Evolutionary conservation across 2,888 invertebrate genomes (phyloP).

Genomic region (Lacanobia oleracea): DNA sequence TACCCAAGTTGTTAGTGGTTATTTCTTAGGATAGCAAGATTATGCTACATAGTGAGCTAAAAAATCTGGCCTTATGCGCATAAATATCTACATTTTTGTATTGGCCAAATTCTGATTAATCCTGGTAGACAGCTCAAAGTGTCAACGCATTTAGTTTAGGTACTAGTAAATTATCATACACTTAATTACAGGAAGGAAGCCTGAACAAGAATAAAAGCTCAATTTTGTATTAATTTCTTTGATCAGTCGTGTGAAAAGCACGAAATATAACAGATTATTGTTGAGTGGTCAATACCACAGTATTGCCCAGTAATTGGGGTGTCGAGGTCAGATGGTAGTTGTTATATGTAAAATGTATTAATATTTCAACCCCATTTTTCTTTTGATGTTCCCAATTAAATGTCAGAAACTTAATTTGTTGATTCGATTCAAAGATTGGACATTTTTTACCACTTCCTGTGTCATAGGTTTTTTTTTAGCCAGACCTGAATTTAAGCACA

Average conservation of each 20-base stretch:
- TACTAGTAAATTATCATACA: too few relatives aligned
- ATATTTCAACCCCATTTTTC: background rate
- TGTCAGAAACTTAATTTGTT: background rate
- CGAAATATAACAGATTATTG: constrained; percentile 4
- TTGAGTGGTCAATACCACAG: background rate
- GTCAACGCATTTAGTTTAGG: too few relatives aligned
- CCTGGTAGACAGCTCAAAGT: too few relatives aligned
- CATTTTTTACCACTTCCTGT: background rate
- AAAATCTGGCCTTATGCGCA: background rate
- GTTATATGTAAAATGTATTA: constrained; percentile 11
- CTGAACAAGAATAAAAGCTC: background rate
- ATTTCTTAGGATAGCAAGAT: background rate
- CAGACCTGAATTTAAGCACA: background rate
- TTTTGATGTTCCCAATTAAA: background rate
- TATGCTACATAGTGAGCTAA: background rate
- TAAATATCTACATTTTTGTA: too few relatives aligned
- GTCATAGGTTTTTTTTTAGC: background rate
- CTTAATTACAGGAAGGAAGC: too few relatives aligned
- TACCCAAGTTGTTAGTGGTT: too few relatives aligned
- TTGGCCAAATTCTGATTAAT: too few relatives aligned
- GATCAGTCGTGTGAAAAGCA: constrained; percentile 9
- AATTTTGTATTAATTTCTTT: background rate
- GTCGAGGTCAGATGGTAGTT: background rate
- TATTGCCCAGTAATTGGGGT: constrained; percentile 9
- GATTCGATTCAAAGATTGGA: background rate